These are phyloP conservation scores for Diarsia mendica DNA, from an alignment of 2,888 invertebrate species.

Conservation along the genomic window DNA sequence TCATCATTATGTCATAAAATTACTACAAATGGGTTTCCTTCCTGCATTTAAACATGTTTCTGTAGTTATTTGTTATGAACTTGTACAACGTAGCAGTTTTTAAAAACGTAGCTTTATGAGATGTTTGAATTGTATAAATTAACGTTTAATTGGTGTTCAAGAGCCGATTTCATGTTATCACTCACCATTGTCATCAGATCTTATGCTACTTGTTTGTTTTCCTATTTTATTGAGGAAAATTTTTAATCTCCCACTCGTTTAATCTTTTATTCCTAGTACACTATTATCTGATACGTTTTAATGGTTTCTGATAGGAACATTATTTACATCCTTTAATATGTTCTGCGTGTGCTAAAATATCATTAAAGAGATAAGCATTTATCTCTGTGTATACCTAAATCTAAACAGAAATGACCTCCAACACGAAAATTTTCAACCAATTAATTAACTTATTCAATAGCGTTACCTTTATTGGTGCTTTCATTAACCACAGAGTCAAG, in stretches of 20 bases:
- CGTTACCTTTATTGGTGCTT: slow-evolving; percentile 68
- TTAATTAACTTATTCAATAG: slow-evolving; percentile 49
- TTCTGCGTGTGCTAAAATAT: background rate
- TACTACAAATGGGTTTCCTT: slow-evolving; percentile 12
- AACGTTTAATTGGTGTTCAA: background rate
- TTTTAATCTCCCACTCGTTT: background rate
- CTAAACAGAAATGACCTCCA: background rate
- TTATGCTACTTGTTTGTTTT: slow-evolving; percentile 1
- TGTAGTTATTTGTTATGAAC: background rate
- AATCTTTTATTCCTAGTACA: slow-evolving; percentile 22
- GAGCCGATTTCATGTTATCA: background rate
- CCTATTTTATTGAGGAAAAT: slow-evolving; percentile 27
- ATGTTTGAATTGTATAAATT: background rate
- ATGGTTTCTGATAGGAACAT: slow-evolving; percentile 22
- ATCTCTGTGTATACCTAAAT: background rate
- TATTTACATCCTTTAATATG: background rate
- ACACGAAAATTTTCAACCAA: slow-evolving; percentile 1
- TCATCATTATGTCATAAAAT: slow-evolving; percentile 6
- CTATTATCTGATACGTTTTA: slow-evolving; percentile 39
- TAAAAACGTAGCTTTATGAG: background rate
- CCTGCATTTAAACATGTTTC: background rate
- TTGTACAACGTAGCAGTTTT: background rate
- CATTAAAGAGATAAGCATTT: slow-evolving; percentile 1
- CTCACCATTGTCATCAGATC: background rate
- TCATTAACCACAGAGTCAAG: slow-evolving; percentile 62